Conservation (phyloP, 2,113 vertebrate genomes). For the Cyanoderma ruficeps region DNA sequence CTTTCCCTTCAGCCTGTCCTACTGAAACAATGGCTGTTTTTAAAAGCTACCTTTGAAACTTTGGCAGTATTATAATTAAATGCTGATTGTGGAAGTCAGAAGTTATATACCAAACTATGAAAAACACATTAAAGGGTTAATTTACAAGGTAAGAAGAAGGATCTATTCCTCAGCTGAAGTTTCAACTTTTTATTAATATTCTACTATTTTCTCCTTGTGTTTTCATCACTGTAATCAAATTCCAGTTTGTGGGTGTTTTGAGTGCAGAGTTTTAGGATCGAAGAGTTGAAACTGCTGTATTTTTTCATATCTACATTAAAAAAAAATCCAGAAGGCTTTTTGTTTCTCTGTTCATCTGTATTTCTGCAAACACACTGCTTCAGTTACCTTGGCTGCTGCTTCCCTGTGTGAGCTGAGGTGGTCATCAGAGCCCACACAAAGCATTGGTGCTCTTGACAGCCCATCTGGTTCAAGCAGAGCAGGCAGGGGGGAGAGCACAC, state of each 20-base stretch:
- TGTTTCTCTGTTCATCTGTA: background rate
- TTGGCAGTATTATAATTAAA: background rate
- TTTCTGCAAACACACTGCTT: background rate
- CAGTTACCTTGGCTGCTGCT: background rate
- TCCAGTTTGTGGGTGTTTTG: background rate
- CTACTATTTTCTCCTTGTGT: background rate
- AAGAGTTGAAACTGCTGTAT: background rate
- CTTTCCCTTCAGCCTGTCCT: slow-evolving; percentile 1
- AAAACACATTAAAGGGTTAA: background rate
- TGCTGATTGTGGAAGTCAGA: background rate
- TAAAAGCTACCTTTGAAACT: slow-evolving; percentile 3
- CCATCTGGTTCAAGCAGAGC: rapidly evolving
- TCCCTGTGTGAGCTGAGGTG: background rate
- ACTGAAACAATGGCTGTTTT: background rate
- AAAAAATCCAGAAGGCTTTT: background rate
- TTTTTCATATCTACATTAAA: background rate
- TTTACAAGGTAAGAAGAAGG: background rate
- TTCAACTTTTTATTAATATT: background rate
- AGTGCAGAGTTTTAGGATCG: background rate
- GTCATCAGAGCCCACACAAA: background rate
- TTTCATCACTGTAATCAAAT: background rate
- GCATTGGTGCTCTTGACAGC: rapidly evolving
- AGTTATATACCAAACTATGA: background rate
- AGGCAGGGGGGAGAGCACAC: background rate
- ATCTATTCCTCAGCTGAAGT: background rate